Base-by-base conservation (phyloP, 2,888 invertebrate genomes). In the Ditula angustiorana region DNA sequence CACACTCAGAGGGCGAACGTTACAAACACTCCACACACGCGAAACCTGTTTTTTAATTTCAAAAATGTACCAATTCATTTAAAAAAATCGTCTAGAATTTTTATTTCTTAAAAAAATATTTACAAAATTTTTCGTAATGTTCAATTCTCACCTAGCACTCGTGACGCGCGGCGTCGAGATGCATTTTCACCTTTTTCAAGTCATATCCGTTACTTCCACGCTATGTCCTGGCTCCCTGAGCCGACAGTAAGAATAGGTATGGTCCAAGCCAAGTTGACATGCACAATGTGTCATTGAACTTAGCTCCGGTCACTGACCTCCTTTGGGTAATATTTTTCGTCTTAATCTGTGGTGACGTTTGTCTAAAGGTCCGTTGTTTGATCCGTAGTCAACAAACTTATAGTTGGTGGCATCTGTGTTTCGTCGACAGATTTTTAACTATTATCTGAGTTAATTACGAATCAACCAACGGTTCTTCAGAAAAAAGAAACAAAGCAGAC, bases 21-120 rank as follows among this genome's bases (percentile, higher is more conserved):
- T 37, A 55, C 52, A 52, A 69, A 66, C 60, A 58, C 72, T 67
- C 66, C 52, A 52, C 70, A 68, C 60, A 56, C 72, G 67, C 66
- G 16, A 75, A 69, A 74, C 67, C 41, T 69, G 72, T 76, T 76
- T 75, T 79, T 80, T 78, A 77, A 78, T 72, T 78, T 79, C 76
- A 80, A 85, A 81, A 74, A 69, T 66, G 71, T 77, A 71, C 72
- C 78, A 75, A 79, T 81, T 76, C 74, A 74, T 74, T 77, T 77
- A 76, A 79, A 83, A 84, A 79, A 78, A 76, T 80, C 70, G 63
- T 70, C 74, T 74, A 78, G 67, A 64, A 71, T 73, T 70, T 71
- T 64, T 72, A 68, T 69, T n/a, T 71, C 69, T 75, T 81, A 78
- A 82, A 85, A 85, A 87, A 87, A 86, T 87, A 88, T 88, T 85